Evolutionary conservation across 2,888 invertebrate species (phyloP).

Genomic region (Drosophila lutescens): DNA sequence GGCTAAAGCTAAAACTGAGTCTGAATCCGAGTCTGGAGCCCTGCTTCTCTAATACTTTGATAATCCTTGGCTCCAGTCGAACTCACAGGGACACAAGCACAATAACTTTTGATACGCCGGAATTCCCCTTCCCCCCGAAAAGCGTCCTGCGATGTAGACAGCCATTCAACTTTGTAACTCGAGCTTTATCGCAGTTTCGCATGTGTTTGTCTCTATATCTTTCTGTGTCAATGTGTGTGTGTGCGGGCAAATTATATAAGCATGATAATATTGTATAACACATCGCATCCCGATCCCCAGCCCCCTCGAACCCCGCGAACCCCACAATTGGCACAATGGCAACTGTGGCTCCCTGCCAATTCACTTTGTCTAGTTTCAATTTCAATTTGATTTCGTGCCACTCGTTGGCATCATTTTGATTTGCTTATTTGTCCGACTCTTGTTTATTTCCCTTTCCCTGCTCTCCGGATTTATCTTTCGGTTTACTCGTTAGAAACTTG

Average conservation of each 20-base stretch:
- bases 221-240: conserved; percentile 29
- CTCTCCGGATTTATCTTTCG: conserved; percentile 14
- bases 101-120: conserved; percentile 73
- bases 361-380: conserved; percentile 80
- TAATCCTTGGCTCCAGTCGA: conserved; percentile 66
- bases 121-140: conserved; percentile 15
- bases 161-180: conserved; percentile 74
- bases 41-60: conserved; percentile 70
- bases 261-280: conserved; percentile 69
- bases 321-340: conserved; percentile 3
- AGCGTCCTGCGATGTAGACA: conserved; percentile 43
- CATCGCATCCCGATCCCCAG: conserved; percentile 18
- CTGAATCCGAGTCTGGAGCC: conserved; percentile 23
- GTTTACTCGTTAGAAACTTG: conserved; percentile 11
- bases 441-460: conserved; percentile 11
- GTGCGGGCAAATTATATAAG: conserved; percentile 71
- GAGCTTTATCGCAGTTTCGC: conserved; percentile 67
- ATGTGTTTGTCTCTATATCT: conserved; percentile 50
- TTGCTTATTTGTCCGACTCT: conserved; percentile 65
- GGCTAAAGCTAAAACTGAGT: conserved; percentile 25
- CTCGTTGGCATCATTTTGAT: conserved; percentile 62
- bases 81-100: conserved; percentile 38
- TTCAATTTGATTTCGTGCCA: conserved; percentile 67
- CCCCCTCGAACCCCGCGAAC: too few species aligned
- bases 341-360: conserved; percentile 48